These are phyloP conservation scores for Spatulosminthurus flaviceps DNA, from an alignment of 2,888 invertebrate species.

Conservation along the genomic window DNA sequence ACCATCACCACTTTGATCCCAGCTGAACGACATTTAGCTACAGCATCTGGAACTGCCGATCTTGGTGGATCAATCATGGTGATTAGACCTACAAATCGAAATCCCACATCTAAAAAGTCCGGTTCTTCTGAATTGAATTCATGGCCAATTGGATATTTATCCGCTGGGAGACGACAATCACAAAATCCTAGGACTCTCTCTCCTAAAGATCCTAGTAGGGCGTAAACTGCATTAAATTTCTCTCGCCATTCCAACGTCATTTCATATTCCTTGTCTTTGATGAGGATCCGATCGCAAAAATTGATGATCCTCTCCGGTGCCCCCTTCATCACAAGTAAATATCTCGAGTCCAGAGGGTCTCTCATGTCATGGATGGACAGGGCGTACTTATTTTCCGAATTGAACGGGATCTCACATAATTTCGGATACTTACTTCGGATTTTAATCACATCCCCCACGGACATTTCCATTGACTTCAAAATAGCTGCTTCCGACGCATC, in stretches of 20 bases:
- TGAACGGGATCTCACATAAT: conserved; percentile 91
- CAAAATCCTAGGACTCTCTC: conserved; percentile 78
- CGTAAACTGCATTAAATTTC: conserved; percentile 74
- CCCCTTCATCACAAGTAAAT: conserved; percentile 87
- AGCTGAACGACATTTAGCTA: conserved; percentile 75
- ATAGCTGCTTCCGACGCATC: conserved; percentile 95
- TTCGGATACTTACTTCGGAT: conserved; percentile 88
- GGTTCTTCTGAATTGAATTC: conserved; percentile 70
- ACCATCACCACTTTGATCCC: conserved; percentile 84
- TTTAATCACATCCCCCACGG: conserved; percentile 79
- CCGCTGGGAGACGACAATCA: conserved; percentile 66
- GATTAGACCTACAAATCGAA: conserved; percentile 75
- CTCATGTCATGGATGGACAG: conserved; percentile 92
- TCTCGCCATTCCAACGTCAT: conserved; percentile 70
- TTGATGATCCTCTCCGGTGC: conserved; percentile 77
- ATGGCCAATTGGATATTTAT: conserved; percentile 70
- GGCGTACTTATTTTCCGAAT: conserved; percentile 94
- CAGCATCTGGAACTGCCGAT: conserved; percentile 75
- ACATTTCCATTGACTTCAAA: conserved; percentile 91
- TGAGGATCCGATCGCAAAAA: conserved; percentile 71
- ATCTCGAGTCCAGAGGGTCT: conserved; percentile 87
- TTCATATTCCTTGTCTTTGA: conserved; percentile 69
- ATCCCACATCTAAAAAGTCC: conserved; percentile 75
- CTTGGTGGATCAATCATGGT: conserved; percentile 79
- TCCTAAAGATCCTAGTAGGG: conserved; percentile 83